Percentiles rank a stretch among this genome's conserved stretches.
Evolutionary conservation across 2,888 invertebrate species (phyloP).

Genomic region (Gymnoscelis rufifasciata): DNA sequence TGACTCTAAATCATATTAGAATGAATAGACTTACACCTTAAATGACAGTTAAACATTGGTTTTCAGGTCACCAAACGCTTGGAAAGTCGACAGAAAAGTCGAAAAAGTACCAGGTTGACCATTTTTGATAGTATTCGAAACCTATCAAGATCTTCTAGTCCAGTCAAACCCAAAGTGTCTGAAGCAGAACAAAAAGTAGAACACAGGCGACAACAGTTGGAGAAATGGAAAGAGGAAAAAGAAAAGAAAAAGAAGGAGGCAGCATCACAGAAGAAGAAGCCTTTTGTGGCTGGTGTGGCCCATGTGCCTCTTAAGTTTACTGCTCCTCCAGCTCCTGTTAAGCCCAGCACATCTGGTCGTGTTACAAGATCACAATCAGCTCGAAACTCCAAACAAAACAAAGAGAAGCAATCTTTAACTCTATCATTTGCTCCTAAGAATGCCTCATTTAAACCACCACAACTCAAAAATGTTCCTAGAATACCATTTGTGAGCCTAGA

Average conservation of each 20-base stretch:
- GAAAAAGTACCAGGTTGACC: conserved; percentile 51
- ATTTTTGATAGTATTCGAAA: conserved; percentile 55
- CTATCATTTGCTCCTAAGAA: conserved; percentile 76
- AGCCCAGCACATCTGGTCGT: conserved; percentile 55
- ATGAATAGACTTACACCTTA: neutral
- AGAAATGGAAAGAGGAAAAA: conserved; percentile 68
- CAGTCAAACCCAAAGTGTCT: conserved; percentile 29
- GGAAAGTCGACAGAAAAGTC: conserved; percentile 43
- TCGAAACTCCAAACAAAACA: conserved; percentile 27
- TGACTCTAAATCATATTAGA: no score
- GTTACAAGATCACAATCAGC: conserved; percentile 58
- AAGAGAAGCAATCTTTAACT: conserved; percentile 11
- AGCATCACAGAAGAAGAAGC: conserved; percentile 56
- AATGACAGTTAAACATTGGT: neutral
- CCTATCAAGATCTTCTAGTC: conserved; percentile 41
- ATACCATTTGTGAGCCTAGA: conserved; percentile 31
- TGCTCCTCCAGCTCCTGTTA: conserved; percentile 45
- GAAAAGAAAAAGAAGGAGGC: conserved; percentile 56
- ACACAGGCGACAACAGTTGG: conserved; percentile 52
- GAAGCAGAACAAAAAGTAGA: conserved; percentile 42
- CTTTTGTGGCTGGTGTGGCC: conserved; percentile 55
- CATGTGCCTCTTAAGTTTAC: conserved; percentile 49
- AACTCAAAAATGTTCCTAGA: conserved; percentile 40
- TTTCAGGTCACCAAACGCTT: conserved; percentile 54
- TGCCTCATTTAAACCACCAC: conserved; percentile 74